Conservation (phyloP, 2,888 invertebrate genomes). For the Ennomos erosarius region DNA sequence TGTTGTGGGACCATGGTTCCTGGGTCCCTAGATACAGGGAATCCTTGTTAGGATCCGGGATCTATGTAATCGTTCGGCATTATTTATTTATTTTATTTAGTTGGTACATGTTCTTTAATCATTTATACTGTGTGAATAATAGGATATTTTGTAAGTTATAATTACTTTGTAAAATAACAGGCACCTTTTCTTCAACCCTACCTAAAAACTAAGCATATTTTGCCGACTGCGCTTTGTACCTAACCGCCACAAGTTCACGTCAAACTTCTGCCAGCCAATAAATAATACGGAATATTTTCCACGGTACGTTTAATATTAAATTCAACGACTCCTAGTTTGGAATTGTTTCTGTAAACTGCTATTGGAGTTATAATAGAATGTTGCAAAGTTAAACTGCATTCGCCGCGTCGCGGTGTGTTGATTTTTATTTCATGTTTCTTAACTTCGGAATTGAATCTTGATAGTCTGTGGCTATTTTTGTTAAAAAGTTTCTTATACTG, state of each 20-base stretch:
- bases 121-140: too few species aligned
- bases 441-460: slow-evolving; percentile 29
- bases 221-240: slow-evolving; percentile 29
- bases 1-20: too few species aligned
- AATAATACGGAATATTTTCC: slow-evolving; percentile 55
- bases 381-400: slow-evolving; percentile 45
- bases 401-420: slow-evolving; percentile 49
- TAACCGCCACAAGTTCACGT: slow-evolving; percentile 23
- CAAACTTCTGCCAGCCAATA: slow-evolving; percentile 42
- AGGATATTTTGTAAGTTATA: too few species aligned
- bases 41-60: too few species aligned
- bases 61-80: too few species aligned
- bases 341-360: slow-evolving; percentile 58
- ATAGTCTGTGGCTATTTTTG: slow-evolving; percentile 16
- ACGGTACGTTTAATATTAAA: slow-evolving; percentile 61
- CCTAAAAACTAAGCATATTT: slow-evolving; percentile 30
- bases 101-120: too few species aligned
- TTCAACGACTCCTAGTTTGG: slow-evolving; percentile 53
- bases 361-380: slow-evolving; percentile 48
- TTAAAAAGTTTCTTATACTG: slow-evolving; percentile 6
- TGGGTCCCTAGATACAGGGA: too few species aligned
- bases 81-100: too few species aligned
- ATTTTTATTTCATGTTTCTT: slow-evolving; percentile 48
- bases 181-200: slow-evolving; percentile 4
- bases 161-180: too few species aligned